Percentiles rank a stretch among this genome's conserved stretches.
These are phyloP conservation scores for Hormiphora californensis DNA, from an alignment of 37 sponge, comb jelly and placozoan genomes.

Conservation along the genomic window DNA sequence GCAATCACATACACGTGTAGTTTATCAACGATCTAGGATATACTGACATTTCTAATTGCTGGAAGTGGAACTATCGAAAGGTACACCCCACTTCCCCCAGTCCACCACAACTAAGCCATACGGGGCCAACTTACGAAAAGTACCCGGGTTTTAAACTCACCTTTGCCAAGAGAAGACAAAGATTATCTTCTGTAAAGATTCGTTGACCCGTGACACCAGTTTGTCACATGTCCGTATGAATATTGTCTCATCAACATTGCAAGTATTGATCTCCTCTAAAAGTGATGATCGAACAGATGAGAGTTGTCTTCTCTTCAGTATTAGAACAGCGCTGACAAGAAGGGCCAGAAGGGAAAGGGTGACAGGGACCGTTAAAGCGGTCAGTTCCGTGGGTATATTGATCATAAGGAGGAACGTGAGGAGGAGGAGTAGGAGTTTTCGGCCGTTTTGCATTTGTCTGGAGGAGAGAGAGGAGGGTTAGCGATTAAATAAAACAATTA, in stretches of 20 bases:
- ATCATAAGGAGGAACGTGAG: background rate
- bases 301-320: constrained; percentile 1
- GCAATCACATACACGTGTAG: background rate
- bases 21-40: background rate
- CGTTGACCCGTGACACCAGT: constrained; percentile 24
- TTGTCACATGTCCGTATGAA: constrained; percentile 33
- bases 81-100: background rate
- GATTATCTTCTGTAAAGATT: constrained; percentile 38
- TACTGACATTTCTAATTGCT: background rate
- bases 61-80: background rate
- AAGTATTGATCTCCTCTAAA: constrained; percentile 48
- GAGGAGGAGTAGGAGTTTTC: constrained; percentile 5
- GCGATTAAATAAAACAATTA: too few species aligned
- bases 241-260: constrained; percentile 39
- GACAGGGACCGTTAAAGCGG: constrained; percentile 19
- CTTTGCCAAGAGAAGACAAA: constrained; percentile 49
- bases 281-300: background rate
- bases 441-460: background rate
- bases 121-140: too few species aligned
- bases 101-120: too few species aligned
- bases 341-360: background rate
- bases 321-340: background rate
- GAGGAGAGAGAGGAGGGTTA: background rate
- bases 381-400: constrained; percentile 14
- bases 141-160: background rate